These are phyloP conservation scores for Schlechtendalia chinensis DNA, from an alignment of 1,140 invertebrate species.

Conservation along the genomic window DNA sequence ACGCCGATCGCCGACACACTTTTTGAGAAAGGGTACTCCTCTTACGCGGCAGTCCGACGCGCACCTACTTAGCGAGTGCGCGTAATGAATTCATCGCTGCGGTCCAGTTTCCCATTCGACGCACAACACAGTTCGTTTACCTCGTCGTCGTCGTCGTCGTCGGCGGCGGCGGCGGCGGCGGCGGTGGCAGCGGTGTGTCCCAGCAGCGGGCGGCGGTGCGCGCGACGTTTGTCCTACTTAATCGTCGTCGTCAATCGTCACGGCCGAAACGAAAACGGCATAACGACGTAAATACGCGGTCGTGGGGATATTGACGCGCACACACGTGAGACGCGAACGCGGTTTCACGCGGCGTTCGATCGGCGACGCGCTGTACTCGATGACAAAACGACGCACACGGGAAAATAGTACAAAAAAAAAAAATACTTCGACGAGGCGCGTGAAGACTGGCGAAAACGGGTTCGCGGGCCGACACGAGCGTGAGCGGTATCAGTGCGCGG, in stretches of 20 bases:
- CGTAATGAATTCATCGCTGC: conserved; percentile 20
- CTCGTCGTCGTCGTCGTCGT: no score
- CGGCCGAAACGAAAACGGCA: conserved; percentile 12
- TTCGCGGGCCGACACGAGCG: no score
- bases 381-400: neutral
- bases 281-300: neutral
- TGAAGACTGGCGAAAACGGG: no score
- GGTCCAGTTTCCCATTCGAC: conserved; percentile 34
- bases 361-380: neutral
- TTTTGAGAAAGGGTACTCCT: neutral
- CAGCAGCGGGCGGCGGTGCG: conserved; percentile 4
- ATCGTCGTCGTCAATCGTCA: conserved; percentile 30
- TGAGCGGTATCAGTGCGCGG: no score
- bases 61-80: neutral
- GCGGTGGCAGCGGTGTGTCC: neutral
- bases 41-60: no score
- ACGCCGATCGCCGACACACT: neutral
- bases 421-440: no score
- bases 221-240: conserved; percentile 43
- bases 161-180: no score
- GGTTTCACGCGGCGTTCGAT: no score
- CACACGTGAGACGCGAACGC: no score
- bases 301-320: neutral
- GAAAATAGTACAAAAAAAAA: no score
- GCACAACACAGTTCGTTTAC: conserved; percentile 47